phyloP scores from a whole-genome alignment of 2,113 vertebrate genomes.

The Bos taurus region ARS-UCD2.0 NC_037329.1:92993001-92993500 shows the following conservation, averaged over 20 bases:
- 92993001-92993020: not conserved
- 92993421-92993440: not conserved
- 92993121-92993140: slow-evolving; percentile 20
- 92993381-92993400: not conserved
- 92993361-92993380: not conserved
- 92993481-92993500: not conserved
- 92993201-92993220: not conserved
- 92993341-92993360: not conserved
- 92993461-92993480: not conserved
- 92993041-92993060: not conserved
- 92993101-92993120: slow-evolving; percentile 23
- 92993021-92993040: not conserved
- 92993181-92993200: not conserved
- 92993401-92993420: not conserved
- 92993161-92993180: not conserved
- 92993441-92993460: not conserved
- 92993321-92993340: not conserved
- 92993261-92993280: not conserved
- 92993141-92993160: not conserved
- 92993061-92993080: not conserved
- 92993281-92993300: not conserved
- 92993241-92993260: not conserved
- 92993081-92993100: not conserved
- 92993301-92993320: not conserved
- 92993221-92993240: slow-evolving; percentile 21